phyloP scores from a whole-genome alignment of 1,140 invertebrate species.

The Drosophila ficusphila region DNA sequence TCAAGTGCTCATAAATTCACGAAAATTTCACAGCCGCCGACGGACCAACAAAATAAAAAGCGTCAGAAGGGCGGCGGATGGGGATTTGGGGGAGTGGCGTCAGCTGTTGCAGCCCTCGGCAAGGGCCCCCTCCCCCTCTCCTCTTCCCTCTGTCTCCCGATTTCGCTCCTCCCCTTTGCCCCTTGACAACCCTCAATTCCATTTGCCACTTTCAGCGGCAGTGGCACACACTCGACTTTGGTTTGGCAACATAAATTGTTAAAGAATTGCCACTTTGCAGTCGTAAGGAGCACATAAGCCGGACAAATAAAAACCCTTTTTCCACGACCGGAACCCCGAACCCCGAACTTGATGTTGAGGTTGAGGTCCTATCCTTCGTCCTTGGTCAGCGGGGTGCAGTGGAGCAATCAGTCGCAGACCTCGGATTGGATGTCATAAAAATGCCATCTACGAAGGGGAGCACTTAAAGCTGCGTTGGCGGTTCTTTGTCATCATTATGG shows the following conservation, averaged over 20 bases:
- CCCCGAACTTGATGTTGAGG: too few species aligned
- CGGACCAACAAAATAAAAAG: conserved; percentile 70
- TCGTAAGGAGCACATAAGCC: conserved; percentile 79
- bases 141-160: too few species aligned
- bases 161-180: too few species aligned
- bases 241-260: conserved; percentile 79
- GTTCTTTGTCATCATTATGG: conserved; percentile 52
- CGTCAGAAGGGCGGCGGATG: conserved; percentile 17
- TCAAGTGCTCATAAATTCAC: conserved; percentile 81
- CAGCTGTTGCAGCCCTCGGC: conserved; percentile 64
- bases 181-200: too few species aligned
- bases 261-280: conserved; percentile 80
- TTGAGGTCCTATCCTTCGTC: not conserved
- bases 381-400: not conserved
- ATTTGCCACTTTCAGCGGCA: not conserved
- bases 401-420: conserved; percentile 42
- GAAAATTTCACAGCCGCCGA: conserved; percentile 77
- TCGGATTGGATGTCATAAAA: conserved; percentile 51
- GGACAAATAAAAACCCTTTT: conserved; percentile 71
- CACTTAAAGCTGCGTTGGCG: conserved; percentile 5
- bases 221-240: conserved; percentile 59
- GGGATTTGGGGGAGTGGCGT: conserved; percentile 26
- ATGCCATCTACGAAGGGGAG: conserved; percentile 26
- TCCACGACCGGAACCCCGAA: conserved; percentile 6
- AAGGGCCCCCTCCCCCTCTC: not conserved